A percentile compares a stretch with the other conserved stretches of the same genome.
Conservation (phyloP, 2,888 invertebrate genomes). For the Pollenia griseotomentosa region DNA sequence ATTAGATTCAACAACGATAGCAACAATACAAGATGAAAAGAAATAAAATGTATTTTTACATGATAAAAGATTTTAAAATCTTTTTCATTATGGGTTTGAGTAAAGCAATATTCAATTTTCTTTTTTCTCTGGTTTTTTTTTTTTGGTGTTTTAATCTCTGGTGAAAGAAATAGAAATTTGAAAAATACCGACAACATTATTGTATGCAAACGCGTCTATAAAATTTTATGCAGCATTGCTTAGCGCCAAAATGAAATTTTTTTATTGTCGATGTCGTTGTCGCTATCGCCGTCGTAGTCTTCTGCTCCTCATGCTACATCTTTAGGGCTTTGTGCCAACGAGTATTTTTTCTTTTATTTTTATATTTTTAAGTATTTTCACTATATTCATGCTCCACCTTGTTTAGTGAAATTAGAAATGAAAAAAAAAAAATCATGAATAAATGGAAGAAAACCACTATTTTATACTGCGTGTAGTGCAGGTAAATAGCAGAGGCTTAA, state of each 20-base stretch:
- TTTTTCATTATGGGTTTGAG: constrained; percentile 27
- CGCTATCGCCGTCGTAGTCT: constrained; percentile 17
- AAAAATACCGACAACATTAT: constrained; percentile 61
- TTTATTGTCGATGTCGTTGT: constrained; percentile 22
- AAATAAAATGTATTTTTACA: constrained; percentile 41
- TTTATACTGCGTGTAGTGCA: constrained; percentile 2
- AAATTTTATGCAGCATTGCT: constrained; percentile 75
- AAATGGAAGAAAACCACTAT: constrained; percentile 61
- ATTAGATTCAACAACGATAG: constrained; percentile 35
- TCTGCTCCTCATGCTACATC: constrained; percentile 39
- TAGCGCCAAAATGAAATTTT: constrained; percentile 73
- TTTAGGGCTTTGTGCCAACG: constrained; percentile 72
- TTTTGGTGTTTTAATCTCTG: constrained; percentile 53
- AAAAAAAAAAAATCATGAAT: constrained; percentile 57
- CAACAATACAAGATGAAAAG: constrained; percentile 40
- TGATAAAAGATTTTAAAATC: constrained; percentile 48
- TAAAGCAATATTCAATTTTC: constrained; percentile 52
- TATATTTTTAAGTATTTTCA: constrained; percentile 66
- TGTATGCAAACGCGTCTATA: constrained; percentile 64
- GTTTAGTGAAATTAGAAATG: constrained; percentile 67
- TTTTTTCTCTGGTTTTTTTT: constrained; percentile 14
- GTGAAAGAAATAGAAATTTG: constrained; percentile 54
- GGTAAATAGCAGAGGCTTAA: constrained; percentile 42
- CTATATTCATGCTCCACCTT: constrained; percentile 70
- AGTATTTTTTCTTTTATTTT: constrained; percentile 42